Percentiles rank a stretch among this genome's conserved stretches.
These are phyloP conservation scores for Trichogramma dendrolimi DNA, from an alignment of 2,888 invertebrate species.

Conservation along the genomic window DNA sequence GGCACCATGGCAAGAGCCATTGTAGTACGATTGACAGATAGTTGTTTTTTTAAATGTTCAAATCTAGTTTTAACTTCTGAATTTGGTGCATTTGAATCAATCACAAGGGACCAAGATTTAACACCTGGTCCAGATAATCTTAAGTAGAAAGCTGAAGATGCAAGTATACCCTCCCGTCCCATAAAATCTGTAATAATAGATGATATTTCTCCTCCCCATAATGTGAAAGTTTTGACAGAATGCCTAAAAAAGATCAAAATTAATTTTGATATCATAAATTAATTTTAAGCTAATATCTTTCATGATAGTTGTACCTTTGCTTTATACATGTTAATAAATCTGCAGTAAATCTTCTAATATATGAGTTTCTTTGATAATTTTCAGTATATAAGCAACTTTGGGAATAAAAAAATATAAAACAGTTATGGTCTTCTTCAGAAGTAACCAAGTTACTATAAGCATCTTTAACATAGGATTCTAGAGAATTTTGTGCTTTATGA, in stretches of 20 bases:
- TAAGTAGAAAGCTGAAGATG: background rate
- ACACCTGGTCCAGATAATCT: constrained; percentile 7
- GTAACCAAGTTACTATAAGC: too few species aligned
- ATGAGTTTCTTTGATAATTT: too few species aligned
- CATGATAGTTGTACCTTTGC: too few species aligned
- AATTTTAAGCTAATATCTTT: background rate
- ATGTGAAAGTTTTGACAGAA: background rate
- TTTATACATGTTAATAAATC: too few species aligned
- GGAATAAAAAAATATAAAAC: too few species aligned
- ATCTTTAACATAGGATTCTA: too few species aligned
- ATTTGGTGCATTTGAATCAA: background rate
- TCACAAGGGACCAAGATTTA: constrained; percentile 6
- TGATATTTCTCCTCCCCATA: constrained; percentile 6
- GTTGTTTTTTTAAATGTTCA: background rate
- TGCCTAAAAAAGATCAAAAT: background rate
- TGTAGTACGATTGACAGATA: background rate
- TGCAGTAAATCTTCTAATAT: too few species aligned
- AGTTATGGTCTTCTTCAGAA: too few species aligned
- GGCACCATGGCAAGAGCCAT: constrained; percentile 5
- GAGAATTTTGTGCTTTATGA: too few species aligned
- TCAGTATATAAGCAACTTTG: too few species aligned
- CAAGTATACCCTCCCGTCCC: background rate
- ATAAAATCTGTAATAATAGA: background rate
- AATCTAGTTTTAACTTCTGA: constrained; percentile 1
- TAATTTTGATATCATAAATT: background rate